Evolutionary conservation across 2,113 vertebrate genomes (phyloP).

Genomic region (Phrynosoma platyrhinos): DNA sequence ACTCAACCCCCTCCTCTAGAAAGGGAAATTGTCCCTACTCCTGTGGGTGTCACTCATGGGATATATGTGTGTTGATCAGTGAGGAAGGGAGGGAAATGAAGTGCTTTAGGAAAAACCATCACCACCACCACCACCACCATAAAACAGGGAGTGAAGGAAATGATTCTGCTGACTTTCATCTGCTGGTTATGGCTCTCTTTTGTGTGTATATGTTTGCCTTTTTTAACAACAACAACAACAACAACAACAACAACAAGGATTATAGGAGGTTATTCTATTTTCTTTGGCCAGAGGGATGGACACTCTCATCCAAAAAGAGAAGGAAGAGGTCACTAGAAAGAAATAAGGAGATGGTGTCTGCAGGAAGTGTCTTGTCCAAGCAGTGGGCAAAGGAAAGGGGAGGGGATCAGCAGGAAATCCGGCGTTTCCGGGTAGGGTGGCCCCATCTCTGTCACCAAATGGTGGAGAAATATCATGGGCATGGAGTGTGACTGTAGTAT

Average conservation of each 20-base stretch:
- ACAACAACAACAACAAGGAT: conserved; percentile 13
- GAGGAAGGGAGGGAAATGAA: neutral
- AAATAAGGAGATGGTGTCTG: conserved; percentile 5
- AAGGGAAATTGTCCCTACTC: neutral
- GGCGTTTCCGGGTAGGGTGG: neutral
- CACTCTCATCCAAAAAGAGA: conserved; percentile 22
- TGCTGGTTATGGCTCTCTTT: conserved; percentile 39
- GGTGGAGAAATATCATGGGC: neutral
- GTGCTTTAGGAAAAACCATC: no score
- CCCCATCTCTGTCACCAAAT: neutral
- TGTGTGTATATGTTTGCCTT: conserved; percentile 36
- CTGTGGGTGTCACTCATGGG: neutral
- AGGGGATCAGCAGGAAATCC: conserved; percentile 28
- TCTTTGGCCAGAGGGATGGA: conserved; percentile 10
- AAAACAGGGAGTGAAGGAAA: neutral
- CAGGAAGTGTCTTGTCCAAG: conserved; percentile 8
- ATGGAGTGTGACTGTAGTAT: neutral
- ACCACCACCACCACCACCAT: neutral
- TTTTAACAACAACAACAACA: neutral
- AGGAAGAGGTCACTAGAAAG: conserved; percentile 31
- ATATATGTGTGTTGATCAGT: neutral
- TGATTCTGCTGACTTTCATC: conserved; percentile 6
- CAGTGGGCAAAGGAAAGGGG: conserved; percentile 15
- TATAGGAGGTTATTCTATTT: neutral
- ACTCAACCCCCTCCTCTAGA: neutral